Percentiles rank a stretch among this genome's conserved stretches.
Conservation (phyloP, 2,113 vertebrate species). For the Phylloscopus trochilus region DNA sequence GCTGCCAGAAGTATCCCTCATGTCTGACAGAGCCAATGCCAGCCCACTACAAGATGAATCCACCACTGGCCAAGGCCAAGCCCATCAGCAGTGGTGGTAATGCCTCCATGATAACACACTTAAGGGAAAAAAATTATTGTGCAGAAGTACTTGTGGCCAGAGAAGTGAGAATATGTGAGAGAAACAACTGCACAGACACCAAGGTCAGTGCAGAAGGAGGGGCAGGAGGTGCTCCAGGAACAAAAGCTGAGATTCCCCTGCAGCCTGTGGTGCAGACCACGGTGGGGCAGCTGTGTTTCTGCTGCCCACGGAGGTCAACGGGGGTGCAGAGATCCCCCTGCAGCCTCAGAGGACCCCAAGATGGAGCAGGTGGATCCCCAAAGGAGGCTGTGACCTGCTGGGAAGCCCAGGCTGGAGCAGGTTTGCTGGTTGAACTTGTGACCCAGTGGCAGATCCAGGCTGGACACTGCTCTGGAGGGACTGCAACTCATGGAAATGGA, state of each 20-base stretch:
- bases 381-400: not conserved
- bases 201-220: not conserved
- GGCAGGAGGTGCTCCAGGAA: not conserved
- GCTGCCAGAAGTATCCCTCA: not conserved
- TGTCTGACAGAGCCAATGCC: not conserved
- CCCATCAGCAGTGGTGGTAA: not conserved
- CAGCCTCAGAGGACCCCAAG: not conserved
- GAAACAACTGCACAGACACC: not conserved
- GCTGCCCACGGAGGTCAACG: not conserved
- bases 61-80: not conserved
- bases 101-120: not conserved
- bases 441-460: not conserved
- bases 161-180: not conserved
- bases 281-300: not conserved
- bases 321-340: not conserved
- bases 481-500: not conserved
- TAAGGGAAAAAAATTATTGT: not conserved
- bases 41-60: not conserved
- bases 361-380: not conserved
- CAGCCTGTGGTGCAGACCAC: not conserved
- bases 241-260: not conserved
- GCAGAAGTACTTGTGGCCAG: not conserved
- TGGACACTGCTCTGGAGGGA: not conserved
- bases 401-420: not conserved
- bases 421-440: not conserved